Percentiles rank a stretch among this genome's conserved stretches.
These are phyloP conservation scores for Taurulus bubalis DNA, from an alignment of 2,113 vertebrate species.

Conservation along the genomic window DNA sequence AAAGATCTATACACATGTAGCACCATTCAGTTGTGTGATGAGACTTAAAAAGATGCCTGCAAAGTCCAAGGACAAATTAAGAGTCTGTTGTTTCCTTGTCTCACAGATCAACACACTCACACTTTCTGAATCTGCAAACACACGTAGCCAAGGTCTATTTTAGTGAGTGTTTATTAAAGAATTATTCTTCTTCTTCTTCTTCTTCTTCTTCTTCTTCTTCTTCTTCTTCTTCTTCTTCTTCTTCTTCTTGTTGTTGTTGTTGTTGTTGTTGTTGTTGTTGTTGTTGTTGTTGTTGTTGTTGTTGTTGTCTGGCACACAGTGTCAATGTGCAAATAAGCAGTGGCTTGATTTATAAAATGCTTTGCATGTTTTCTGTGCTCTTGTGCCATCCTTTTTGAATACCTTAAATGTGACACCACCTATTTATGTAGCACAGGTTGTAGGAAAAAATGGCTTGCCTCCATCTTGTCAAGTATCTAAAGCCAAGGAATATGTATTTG, in stretches of 20 bases:
- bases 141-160: slow-evolving; percentile 61
- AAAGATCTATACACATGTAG: neutral
- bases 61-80: slow-evolving; percentile 67
- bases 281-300: no score
- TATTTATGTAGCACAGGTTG: neutral
- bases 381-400: neutral
- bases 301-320: neutral
- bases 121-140: neutral
- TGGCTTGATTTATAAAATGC: neutral
- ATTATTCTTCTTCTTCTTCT: neutral
- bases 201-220: neutral
- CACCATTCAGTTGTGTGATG: neutral
- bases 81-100: slow-evolving; percentile 45
- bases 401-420: neutral
- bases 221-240: neutral
- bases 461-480: neutral
- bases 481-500: neutral
- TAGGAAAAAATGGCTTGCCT: neutral
- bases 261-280: no score
- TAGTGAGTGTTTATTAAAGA: slow-evolving; percentile 67
- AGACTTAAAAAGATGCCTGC: no score
- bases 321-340: neutral
- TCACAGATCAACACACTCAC: slow-evolving; percentile 37
- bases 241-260: neutral
- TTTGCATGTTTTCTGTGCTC: neutral